Conservation (phyloP, 2,888 invertebrate genomes). For the Pemphredon lugubris region DNA sequence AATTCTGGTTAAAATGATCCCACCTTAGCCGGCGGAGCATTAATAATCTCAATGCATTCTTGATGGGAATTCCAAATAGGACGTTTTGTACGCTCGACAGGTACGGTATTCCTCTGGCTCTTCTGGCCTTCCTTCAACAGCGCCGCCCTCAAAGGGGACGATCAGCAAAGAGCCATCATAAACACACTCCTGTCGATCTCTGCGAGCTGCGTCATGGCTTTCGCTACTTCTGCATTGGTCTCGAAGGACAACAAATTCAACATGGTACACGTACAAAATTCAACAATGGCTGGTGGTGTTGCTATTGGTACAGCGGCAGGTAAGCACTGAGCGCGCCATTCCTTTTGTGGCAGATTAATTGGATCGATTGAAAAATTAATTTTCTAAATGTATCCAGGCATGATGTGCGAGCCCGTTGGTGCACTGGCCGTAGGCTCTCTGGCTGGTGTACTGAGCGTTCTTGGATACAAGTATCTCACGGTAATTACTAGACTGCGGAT, state of each 20-base stretch:
- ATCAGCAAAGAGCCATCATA: constrained; percentile 92
- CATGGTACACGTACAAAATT: constrained; percentile 97
- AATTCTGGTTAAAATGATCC: no score
- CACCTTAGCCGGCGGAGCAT: no score
- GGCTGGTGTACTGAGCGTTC: constrained; percentile 90
- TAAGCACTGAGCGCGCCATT: constrained; percentile 49
- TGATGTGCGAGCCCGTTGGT: constrained; percentile 91
- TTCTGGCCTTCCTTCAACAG: constrained; percentile 99
- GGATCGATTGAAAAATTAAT: no score
- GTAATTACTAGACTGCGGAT: constrained; percentile 82
- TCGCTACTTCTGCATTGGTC: constrained; percentile 90
- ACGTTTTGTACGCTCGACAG: constrained; percentile 82
- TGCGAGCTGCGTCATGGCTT: constrained; percentile 91
- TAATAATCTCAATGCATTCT: no score
- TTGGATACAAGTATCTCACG: constrained; percentile 90
- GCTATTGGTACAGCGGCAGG: constrained; percentile 91
- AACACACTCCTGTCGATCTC: constrained; percentile 96
- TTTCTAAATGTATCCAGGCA: constrained; percentile 64
- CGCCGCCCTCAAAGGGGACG: constrained; percentile 87
- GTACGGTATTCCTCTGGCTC: constrained; percentile 96
- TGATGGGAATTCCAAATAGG: no score
- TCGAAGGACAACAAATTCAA: constrained; percentile 89
- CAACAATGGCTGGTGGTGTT: constrained; percentile 96
- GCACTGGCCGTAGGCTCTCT: constrained; percentile 90
- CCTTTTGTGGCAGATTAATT: no score